Evolutionary conservation across 2,888 invertebrate species (phyloP), one percentile per base, ranked within the genome.

Genomic region (Noctua pronuba): DNA sequence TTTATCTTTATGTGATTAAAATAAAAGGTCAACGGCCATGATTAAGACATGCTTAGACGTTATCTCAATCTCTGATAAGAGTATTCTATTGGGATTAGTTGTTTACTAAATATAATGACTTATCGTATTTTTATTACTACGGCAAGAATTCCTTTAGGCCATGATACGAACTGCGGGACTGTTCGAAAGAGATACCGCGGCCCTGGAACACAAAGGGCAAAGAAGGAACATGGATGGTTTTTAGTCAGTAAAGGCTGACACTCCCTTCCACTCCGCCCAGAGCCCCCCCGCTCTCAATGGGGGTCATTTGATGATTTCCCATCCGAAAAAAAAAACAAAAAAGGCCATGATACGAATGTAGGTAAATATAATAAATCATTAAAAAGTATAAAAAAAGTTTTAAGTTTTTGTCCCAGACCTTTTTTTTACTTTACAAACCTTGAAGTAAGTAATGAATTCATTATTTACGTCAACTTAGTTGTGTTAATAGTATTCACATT

Each of bases 11-110:
- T 62, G 35, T 79, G 69, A 76, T 85, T 81, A 84, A 80, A 66
- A 44, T 52, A 11, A 79, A 73, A 84, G 83, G 83, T 86, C 89
- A 85, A 87, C 73, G 88, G 68, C 89, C 89, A 84, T 72, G 83
- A 88, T 83, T 82, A 77, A 71, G 62, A 73, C 60, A 72, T 62
- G 49, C 52, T 65, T 52, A 35, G 49, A 73, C 70, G 58, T 73
- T 86, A 83, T 81, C 88, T 49, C 78, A 85, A 89, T 88, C 83
- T 75, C 46, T 69, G 86, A 77, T 88, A 88, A 35, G 3, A 55
- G 21, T 44, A 28, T 75, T 69, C 68, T 79, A 72, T 72, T 68
- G n/a, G 60, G 52, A 60, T 86, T 60, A 64, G 38, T 73, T 84
- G 67, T 75, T 83, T 78, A 77, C 68, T 68, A 77, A 81, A 73